A percentile compares a stretch with the other conserved stretches of the same genome.
These are phyloP conservation scores for Planiliza haematocheilus DNA, from an alignment of 2,113 vertebrate genomes.

Conservation along the genomic window DNA sequence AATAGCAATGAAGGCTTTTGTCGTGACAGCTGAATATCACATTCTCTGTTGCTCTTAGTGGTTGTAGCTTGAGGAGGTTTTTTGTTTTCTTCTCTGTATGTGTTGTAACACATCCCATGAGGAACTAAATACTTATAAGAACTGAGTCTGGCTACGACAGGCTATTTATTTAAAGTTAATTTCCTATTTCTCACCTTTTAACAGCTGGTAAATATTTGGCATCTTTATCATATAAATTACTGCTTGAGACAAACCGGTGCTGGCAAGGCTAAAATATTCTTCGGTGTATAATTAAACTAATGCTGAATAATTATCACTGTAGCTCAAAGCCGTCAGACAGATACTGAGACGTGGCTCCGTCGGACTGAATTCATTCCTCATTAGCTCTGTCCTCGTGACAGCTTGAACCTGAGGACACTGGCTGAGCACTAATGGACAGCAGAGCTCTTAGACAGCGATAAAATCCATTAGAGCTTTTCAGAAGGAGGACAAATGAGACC, in stretches of 20 bases:
- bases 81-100: too few species aligned
- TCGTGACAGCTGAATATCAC: too few species aligned
- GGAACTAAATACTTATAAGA: too few species aligned
- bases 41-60: too few species aligned
- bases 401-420: constrained; percentile 18
- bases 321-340: not conserved
- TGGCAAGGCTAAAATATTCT: not conserved
- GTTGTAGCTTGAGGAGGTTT: too few species aligned
- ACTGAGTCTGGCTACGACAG: too few species aligned
- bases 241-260: not conserved
- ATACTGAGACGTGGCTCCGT: not conserved
- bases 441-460: constrained; percentile 39
- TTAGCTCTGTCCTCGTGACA: constrained; percentile 26
- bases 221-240: too few species aligned
- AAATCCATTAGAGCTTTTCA: constrained; percentile 39
- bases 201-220: too few species aligned
- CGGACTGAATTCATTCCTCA: constrained; percentile 35
- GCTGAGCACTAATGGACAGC: constrained; percentile 47
- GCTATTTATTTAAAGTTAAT: too few species aligned
- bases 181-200: too few species aligned
- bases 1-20: too few species aligned
- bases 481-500: constrained; percentile 35
- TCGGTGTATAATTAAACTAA: not conserved
- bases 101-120: too few species aligned
- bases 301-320: constrained; percentile 4